Evolutionary conservation across 2,888 invertebrate species (phyloP).

Genomic region (Chloroclystis v-ata): DNA sequence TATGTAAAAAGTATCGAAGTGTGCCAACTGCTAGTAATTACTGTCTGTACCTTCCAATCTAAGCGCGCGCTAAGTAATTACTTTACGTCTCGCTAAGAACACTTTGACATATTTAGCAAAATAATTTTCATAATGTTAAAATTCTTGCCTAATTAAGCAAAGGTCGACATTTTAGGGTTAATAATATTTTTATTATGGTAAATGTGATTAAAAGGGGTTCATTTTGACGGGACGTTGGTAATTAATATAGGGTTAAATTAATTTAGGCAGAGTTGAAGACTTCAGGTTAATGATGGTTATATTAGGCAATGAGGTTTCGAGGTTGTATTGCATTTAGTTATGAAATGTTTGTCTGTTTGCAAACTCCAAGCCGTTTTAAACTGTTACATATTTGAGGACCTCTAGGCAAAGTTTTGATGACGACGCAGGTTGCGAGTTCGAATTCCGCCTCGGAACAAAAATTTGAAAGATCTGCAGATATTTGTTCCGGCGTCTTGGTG

Average conservation of each 20-base stretch:
- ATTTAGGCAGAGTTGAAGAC: constrained; percentile 5
- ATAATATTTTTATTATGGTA: constrained; percentile 25
- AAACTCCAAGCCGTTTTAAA: no score
- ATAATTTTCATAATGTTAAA: constrained; percentile 36
- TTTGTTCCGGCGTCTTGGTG: no score
- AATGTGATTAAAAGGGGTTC: constrained; percentile 28
- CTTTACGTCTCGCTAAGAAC: constrained; percentile 17
- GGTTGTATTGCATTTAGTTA: no score
- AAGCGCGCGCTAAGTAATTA: constrained; percentile 32
- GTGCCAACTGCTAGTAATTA: not conserved
- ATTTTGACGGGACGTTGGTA: constrained; percentile 9
- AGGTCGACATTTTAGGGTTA: constrained; percentile 27
- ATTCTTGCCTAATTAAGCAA: constrained; percentile 30
- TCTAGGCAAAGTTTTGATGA: no score
- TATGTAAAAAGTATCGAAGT: not conserved
- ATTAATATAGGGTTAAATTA: constrained; percentile 21
- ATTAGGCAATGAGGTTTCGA: not conserved
- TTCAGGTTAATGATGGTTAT: constrained; percentile 3
- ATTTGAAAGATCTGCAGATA: no score
- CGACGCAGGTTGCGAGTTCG: no score
- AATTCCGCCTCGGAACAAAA: no score
- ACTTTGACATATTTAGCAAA: constrained; percentile 34
- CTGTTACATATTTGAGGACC: no score
- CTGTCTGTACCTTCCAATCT: constrained; percentile 17
- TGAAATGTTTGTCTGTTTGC: no score